Evolutionary conservation across 1,140 invertebrate genomes (phyloP).

Genomic region (Drosophila mauritiana): DNA sequence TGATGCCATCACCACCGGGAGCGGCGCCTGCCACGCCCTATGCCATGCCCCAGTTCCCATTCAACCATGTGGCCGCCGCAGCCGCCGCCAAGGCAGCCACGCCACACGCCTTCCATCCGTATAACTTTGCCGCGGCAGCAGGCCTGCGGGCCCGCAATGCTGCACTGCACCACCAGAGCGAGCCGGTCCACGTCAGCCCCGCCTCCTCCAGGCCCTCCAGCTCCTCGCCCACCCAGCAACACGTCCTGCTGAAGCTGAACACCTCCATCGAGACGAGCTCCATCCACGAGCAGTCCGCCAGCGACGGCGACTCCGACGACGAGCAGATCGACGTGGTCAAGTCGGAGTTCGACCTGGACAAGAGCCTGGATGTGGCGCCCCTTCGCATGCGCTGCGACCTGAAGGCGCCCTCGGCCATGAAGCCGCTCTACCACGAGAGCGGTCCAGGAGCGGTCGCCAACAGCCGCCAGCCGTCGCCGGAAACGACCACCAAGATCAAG

Average conservation of each 20-base stretch:
- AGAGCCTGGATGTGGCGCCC: constrained; percentile 63
- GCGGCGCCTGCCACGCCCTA: constrained; percentile 60
- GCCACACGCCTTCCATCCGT: constrained; percentile 81
- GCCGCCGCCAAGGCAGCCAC: constrained; percentile 66
- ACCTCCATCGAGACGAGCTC: constrained; percentile 87
- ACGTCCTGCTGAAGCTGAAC: constrained; percentile 85
- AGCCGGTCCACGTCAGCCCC: constrained; percentile 84
- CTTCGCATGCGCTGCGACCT: constrained; percentile 85
- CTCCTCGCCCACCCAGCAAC: constrained; percentile 85
- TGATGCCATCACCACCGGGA: constrained; percentile 85
- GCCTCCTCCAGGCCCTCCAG: constrained; percentile 86
- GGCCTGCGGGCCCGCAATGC: constrained; percentile 80
- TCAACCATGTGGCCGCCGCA: constrained; percentile 85
- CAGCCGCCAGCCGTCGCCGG: constrained; percentile 67
- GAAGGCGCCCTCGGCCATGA: constrained; percentile 87
- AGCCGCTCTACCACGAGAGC: constrained; percentile 83
- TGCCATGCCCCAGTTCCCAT: constrained; percentile 85
- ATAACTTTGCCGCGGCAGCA: constrained; percentile 76
- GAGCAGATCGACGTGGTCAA: constrained; percentile 90
- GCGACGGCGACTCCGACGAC: constrained; percentile 88
- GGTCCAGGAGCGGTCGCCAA: not conserved
- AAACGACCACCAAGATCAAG: constrained; percentile 85
- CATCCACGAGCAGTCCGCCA: constrained; percentile 87
- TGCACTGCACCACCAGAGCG: constrained; percentile 53
- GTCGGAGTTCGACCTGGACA: constrained; percentile 88